Percentiles rank a stretch among this genome's conserved stretches.
Conservation (phyloP, 2,888 invertebrate species). For the Phytoseiulus persimilis region DNA sequence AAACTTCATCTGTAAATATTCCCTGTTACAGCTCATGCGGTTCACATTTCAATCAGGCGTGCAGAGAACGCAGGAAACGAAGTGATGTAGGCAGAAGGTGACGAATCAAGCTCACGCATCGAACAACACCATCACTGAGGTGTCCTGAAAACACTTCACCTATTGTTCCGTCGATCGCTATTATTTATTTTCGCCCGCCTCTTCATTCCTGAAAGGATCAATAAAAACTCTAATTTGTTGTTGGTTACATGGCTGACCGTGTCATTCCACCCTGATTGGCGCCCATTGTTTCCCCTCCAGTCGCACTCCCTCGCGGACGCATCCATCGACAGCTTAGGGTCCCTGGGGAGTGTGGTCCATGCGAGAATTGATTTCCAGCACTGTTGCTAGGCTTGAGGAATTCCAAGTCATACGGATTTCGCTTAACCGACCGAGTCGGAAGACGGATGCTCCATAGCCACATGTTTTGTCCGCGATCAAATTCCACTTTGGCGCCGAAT, state of each 20-base stretch:
- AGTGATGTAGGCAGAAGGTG: not conserved
- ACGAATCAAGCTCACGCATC: not conserved
- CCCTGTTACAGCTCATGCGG: slow-evolving; percentile 26
- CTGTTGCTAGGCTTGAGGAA: too few species aligned
- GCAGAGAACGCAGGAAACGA: not conserved
- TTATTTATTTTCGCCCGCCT: not conserved
- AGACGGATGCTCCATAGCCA: too few species aligned
- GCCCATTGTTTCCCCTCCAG: not conserved
- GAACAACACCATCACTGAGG: not conserved
- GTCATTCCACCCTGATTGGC: not conserved
- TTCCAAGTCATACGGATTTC: too few species aligned
- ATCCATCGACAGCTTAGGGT: not conserved
- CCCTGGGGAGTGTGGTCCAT: too few species aligned
- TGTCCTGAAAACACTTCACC: not conserved
- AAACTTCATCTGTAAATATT: slow-evolving; percentile 35
- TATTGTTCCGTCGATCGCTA: not conserved
- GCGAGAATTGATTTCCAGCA: too few species aligned
- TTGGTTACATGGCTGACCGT: not conserved
- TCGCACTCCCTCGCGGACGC: not conserved
- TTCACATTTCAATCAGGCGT: not conserved
- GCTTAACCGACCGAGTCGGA: too few species aligned
- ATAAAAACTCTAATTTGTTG: not conserved
- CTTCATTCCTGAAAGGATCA: not conserved
- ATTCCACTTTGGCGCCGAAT: too few species aligned
- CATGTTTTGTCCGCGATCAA: too few species aligned